phyloP scores from a whole-genome alignment of 2,888 invertebrate genomes.

The Diarsia mendica region DNA sequence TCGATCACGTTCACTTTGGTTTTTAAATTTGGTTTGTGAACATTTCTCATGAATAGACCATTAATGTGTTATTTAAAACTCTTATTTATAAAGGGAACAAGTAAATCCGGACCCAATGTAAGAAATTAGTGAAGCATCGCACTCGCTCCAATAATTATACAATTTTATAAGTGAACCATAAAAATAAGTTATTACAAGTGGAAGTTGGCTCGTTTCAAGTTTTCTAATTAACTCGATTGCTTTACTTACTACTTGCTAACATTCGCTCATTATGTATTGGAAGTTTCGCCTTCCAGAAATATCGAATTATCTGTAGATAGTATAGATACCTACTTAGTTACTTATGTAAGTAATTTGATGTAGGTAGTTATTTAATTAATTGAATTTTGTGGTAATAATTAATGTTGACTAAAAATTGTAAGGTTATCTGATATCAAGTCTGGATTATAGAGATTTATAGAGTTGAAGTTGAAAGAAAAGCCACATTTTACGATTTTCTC shows the following conservation, averaged over 20 bases:
- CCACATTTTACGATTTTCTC: not conserved
- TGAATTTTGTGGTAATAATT: not conserved
- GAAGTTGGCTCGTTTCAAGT: conserved; percentile 56
- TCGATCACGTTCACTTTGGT: not conserved
- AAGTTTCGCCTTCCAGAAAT: conserved; percentile 11
- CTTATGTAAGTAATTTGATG: not conserved
- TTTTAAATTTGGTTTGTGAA: not conserved
- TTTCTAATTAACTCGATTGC: conserved; percentile 62
- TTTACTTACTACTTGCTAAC: conserved; percentile 41
- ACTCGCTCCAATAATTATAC: conserved; percentile 38
- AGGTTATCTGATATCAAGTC: not conserved
- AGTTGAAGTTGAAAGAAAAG: not conserved
- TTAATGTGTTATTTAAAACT: not conserved
- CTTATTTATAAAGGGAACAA: not conserved
- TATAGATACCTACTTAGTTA: not conserved
- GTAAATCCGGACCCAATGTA: conserved; percentile 8
- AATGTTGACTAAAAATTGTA: not conserved
- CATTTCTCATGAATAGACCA: not conserved
- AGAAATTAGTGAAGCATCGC: not conserved
- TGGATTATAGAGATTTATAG: too few species aligned
- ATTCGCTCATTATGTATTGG: conserved; percentile 34
- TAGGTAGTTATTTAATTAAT: not conserved
- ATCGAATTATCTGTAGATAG: not conserved
- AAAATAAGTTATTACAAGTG: conserved; percentile 41
- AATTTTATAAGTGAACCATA: conserved; percentile 45